Evolutionary conservation across 2,113 vertebrate genomes (phyloP).

Genomic region (Ophiodon elongatus): DNA sequence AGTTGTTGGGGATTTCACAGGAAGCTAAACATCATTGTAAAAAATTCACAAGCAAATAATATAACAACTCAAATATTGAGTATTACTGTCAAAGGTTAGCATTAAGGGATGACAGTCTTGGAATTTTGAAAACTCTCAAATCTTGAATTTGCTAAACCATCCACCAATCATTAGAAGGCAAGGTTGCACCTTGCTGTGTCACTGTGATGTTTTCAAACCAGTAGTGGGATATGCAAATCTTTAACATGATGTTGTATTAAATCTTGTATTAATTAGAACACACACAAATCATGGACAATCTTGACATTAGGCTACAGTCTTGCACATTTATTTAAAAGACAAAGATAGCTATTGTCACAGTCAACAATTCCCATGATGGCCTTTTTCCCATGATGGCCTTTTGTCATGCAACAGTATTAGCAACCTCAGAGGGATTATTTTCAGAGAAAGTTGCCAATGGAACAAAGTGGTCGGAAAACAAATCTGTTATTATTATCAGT

Average conservation of each 20-base stretch:
- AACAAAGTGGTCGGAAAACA: constrained; percentile 21
- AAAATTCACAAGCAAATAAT: neutral
- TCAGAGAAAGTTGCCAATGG: constrained; percentile 37
- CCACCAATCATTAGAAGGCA: neutral
- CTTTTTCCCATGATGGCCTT: constrained; percentile 6
- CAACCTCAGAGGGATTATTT: constrained; percentile 16
- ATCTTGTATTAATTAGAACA: neutral
- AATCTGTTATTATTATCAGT: neutral
- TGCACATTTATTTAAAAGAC: neutral
- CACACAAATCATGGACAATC: neutral
- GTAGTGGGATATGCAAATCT: neutral
- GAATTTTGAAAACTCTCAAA: neutral
- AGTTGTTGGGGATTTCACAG: neutral
- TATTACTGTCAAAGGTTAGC: neutral
- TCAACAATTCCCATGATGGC: neutral
- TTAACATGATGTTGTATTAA: neutral
- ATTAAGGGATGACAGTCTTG: neutral
- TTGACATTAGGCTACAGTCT: neutral
- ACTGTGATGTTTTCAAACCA: neutral
- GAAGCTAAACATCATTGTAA: neutral
- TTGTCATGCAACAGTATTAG: constrained; percentile 56
- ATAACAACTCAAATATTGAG: neutral
- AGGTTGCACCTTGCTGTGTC: neutral
- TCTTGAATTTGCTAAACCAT: neutral
- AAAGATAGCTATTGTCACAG: constrained; percentile 13